Base-by-base conservation (phyloP, 2,113 vertebrate species). In the Urocitellus parryii region DNA sequence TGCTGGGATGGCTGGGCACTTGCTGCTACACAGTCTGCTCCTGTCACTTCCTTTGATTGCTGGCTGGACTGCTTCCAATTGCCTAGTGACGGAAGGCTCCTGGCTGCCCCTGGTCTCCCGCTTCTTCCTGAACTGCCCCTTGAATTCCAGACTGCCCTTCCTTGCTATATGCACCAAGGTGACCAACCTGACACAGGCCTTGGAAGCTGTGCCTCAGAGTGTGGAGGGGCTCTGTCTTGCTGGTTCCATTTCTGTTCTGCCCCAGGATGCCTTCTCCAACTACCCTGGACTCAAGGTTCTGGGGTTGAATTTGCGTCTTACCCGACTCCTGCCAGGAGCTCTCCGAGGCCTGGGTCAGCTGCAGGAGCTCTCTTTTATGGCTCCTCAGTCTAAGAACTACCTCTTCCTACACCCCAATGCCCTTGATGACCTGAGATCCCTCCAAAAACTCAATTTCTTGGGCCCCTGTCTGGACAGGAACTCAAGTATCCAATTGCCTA, bases 381-480 rank as follows among this genome's bases (percentile, higher is more conserved):
- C 4, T 11, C 0, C 0, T 4, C 13, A 1, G 2, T 0, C 0
- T 25, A 12, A 5, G 14, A 4, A 37, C 1, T 0, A 39, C 39
- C 27, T 94, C 11, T 84, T 95, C 32, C 45, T 93, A 39, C 45
- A 45, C 13, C 37, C 88, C 1, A 37, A 92, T 73, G 81, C 42
- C 80, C 94, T 95, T 27, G 45, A 16, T 9, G 79, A 79, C 51
- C 42, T 88, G 88, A 94, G 48, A 73, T 94, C 88, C 80, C 92
- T 97, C 67, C 51, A 74, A 51, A 0, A 61, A 32, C 80, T 97
- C 9, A 1, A 18, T 34, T 92, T 97, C 77, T 56, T 1, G 0
- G 81, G 81, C 27, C 1, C 2, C 78, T 97, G 94, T 32, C 67
- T 96, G 39, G 2, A 90, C 10, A 27, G 74, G 45, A 97, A 61